Percentiles rank a stretch among this genome's conserved stretches.
These are phyloP conservation scores for Clinocottus analis DNA, from an alignment of 2,113 vertebrate species.

Conservation along the genomic window DNA sequence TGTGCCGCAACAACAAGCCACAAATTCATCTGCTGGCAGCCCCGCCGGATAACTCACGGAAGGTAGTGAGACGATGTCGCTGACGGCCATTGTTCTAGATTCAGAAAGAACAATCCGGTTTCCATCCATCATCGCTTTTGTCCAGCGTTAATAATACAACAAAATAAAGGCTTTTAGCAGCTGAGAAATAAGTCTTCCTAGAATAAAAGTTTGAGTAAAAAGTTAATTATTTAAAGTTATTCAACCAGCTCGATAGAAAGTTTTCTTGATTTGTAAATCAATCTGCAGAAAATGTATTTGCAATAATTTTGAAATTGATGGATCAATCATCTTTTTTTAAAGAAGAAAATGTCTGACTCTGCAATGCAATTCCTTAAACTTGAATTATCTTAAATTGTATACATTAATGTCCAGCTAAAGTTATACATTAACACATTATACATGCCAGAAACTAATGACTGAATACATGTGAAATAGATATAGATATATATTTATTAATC, in stretches of 20 bases:
- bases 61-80: conserved; percentile 27
- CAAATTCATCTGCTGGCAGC: conserved; percentile 39
- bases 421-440: too few relatives aligned
- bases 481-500: too few relatives aligned
- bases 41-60: conserved; percentile 13
- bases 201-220: background rate
- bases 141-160: background rate
- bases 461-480: too few relatives aligned
- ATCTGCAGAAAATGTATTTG: background rate
- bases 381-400: too few relatives aligned
- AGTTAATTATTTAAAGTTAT: background rate
- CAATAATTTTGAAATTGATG: background rate
- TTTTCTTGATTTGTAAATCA: background rate
- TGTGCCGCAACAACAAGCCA: conserved; percentile 21
- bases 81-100: conserved; percentile 13
- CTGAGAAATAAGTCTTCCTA: background rate
- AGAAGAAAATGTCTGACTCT: too few relatives aligned
- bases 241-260: background rate
- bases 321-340: background rate
- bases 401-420: too few relatives aligned
- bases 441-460: too few relatives aligned
- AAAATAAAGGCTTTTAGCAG: background rate
- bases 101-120: background rate
- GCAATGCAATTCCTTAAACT: too few relatives aligned
- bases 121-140: background rate